Conservation (phyloP, 2,797 vertebrate genomes). For the Tamandua tetradactyla region DNA sequence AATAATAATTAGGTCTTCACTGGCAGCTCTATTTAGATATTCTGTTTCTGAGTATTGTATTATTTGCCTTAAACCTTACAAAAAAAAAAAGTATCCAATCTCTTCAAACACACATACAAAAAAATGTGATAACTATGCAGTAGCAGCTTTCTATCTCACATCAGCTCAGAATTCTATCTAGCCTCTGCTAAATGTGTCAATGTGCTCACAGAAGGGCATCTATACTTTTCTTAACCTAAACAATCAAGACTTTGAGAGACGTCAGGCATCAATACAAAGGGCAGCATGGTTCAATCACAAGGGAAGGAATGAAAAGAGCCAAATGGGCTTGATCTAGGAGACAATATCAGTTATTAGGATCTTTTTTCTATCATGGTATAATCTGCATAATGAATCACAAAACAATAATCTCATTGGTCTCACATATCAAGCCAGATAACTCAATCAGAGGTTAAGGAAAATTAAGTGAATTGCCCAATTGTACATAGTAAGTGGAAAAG, state of each 20-base stretch:
- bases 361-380: background rate
- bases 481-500: background rate
- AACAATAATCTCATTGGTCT: background rate
- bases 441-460: background rate
- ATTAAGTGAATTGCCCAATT: background rate
- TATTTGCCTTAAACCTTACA: background rate
- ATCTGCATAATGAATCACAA: background rate
- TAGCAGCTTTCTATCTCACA: background rate
- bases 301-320: background rate
- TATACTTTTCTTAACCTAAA: background rate
- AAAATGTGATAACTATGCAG: background rate
- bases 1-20: background rate
- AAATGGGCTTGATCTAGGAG: background rate
- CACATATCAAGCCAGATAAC: background rate
- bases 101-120: background rate
- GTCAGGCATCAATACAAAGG: background rate
- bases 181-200: background rate
- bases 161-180: background rate
- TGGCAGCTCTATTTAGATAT: background rate
- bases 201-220: background rate
- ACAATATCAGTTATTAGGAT: background rate
- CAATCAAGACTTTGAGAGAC: background rate
- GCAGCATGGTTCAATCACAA: background rate
- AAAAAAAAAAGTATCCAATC: background rate
- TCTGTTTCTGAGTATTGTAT: background rate